Base-by-base conservation (phyloP, 2,113 vertebrate species). In the Myotis brandtii region DNA sequence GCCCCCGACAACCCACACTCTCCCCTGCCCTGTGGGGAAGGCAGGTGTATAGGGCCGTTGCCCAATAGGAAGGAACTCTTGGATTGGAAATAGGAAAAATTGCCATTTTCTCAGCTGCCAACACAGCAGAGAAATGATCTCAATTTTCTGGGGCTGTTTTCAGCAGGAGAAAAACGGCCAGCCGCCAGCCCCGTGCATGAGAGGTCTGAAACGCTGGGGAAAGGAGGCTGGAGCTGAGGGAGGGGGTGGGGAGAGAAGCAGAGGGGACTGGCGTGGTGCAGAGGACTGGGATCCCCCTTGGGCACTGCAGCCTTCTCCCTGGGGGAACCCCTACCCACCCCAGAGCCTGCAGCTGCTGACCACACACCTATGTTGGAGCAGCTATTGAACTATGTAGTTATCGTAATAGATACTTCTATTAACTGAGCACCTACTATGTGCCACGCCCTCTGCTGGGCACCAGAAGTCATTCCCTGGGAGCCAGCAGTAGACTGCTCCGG, bases 101-200 rank as follows among this genome's bases (percentile, higher is more conserved):
- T 93, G 92, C 89, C 88, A 96, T 98, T 97, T 97, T 96, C 96
- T 95, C 91, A 89, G 97, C 94, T 96, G 95, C 96, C 93, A 96
- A 86, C 96, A 96, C 70, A 89, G 91, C 95, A 93, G 96, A 98
- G 94, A 97, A 98, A 97, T 96, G 97, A 97, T 96, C 93, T 95
- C 96, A 98, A 97, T 98, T 97, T 97, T 98, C 97, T 94, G 86
- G 94, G 94, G 62, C 86, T 97, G 73, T 96, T 96, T 86, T 93
- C 90, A 2, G 88, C 59, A 34, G 91, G 94, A 95, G 95, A 89
- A 96, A 95, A 94, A 59, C 96, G 86, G 93, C 76, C 91, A 79
- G 69, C 94, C 56, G 14, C 86, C 88, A 97, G 66, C 62, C 79
- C 73, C 0, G 2, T 86, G 79, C 79, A 52, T 32, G 82, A 94